Evolutionary conservation across 1,140 invertebrate genomes (phyloP).

Genomic region (Drosophila pseudoananassae): DNA sequence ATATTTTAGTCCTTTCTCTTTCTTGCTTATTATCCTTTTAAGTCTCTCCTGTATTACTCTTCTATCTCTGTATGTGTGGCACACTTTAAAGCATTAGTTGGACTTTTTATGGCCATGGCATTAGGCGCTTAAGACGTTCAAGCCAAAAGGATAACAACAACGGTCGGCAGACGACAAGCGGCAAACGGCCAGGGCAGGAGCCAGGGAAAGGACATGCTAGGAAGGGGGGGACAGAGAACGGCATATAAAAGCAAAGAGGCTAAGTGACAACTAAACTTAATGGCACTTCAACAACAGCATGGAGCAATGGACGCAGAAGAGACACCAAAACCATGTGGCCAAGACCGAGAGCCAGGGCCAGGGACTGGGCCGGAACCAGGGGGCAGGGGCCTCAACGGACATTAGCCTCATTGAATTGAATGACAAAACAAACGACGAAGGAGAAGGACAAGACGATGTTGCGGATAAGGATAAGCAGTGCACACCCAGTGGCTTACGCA

Average conservation of each 20-base stretch:
- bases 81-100: conserved; percentile 83
- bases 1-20: neutral
- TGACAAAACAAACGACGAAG: conserved; percentile 80
- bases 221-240: conserved; percentile 24
- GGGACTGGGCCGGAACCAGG: neutral
- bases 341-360: conserved; percentile 16
- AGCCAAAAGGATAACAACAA: conserved; percentile 83
- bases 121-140: conserved; percentile 82
- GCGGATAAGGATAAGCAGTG: conserved; percentile 79
- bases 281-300: conserved; percentile 83
- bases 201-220: neutral
- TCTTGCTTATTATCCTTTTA: neutral
- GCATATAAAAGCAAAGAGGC: conserved; percentile 82
- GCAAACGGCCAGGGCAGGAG: conserved; percentile 42
- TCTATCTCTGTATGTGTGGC: conserved; percentile 54
- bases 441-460: conserved; percentile 63
- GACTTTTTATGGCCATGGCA: conserved; percentile 82
- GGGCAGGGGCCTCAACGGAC: conserved; percentile 69
- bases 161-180: conserved; percentile 43
- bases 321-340: conserved; percentile 27
- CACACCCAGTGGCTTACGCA: conserved; percentile 6
- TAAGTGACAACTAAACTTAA: conserved; percentile 84
- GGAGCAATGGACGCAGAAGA: conserved; percentile 80
- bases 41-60: neutral
- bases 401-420: conserved; percentile 84